These are phyloP conservation scores for Drosophila jambulina DNA, from an alignment of 1,140 invertebrate species.

Conservation along the genomic window DNA sequence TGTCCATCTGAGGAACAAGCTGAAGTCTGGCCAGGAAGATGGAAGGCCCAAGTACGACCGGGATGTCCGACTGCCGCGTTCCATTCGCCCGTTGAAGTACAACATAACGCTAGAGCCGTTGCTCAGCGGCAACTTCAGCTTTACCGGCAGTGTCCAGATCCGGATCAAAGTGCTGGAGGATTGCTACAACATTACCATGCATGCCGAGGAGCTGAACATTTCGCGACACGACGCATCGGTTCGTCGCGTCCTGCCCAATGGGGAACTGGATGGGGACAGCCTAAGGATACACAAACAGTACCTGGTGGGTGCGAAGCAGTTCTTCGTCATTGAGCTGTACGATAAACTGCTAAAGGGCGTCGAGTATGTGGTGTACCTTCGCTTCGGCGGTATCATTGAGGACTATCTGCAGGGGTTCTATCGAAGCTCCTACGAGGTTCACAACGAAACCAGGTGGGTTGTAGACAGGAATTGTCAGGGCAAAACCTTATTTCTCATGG, in stretches of 20 bases:
- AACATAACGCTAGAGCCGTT: conserved; percentile 90
- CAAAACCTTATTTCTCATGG: not conserved
- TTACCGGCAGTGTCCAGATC: conserved; percentile 90
- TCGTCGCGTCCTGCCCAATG: conserved; percentile 48
- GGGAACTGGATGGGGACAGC: conserved; percentile 40
- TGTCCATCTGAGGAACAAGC: conserved; percentile 80
- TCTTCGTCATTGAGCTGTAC: conserved; percentile 89
- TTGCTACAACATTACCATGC: conserved; percentile 91
- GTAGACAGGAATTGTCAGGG: not conserved
- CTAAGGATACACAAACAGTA: conserved; percentile 87
- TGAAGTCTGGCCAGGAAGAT: conserved; percentile 56
- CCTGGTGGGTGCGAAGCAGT: conserved; percentile 88
- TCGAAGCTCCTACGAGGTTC: conserved; percentile 91
- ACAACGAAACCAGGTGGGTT: conserved; percentile 89
- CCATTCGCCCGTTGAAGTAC: conserved; percentile 89
- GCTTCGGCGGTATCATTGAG: conserved; percentile 90
- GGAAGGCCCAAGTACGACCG: conserved; percentile 72
- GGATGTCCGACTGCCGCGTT: conserved; percentile 89
- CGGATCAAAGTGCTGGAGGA: conserved; percentile 88
- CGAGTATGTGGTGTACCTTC: conserved; percentile 89
- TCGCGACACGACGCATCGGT: conserved; percentile 86
- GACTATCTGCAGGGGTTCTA: conserved; percentile 95
- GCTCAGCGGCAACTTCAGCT: conserved; percentile 91
- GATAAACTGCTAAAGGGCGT: conserved; percentile 86
- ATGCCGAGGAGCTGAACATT: conserved; percentile 90